Percentiles rank a stretch among this genome's conserved stretches.
Conservation (phyloP, 2,888 invertebrate genomes). For the Rosalia funebris region DNA sequence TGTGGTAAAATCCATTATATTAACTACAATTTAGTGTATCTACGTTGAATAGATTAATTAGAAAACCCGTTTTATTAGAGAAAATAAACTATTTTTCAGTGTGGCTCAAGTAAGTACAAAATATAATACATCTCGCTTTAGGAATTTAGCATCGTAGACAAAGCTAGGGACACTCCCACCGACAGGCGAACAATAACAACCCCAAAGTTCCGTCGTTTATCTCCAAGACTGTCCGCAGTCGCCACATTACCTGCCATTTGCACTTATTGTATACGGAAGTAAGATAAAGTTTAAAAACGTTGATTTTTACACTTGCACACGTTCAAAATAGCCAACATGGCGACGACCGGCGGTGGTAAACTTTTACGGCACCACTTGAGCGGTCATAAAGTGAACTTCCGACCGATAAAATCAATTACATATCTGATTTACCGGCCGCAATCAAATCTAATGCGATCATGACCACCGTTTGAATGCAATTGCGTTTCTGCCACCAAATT, state of each 20-base stretch:
- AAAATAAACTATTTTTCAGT: too few species aligned
- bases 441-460: slow-evolving; percentile 49
- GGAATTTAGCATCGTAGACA: too few species aligned
- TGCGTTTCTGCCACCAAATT: slow-evolving; percentile 10
- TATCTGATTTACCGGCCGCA: slow-evolving; percentile 52
- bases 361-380: slow-evolving; percentile 19
- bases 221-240: not conserved
- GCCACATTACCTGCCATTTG: slow-evolving; percentile 3
- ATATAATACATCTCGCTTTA: too few species aligned
- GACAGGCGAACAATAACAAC: not conserved
- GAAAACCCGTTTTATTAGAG: too few species aligned
- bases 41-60: too few species aligned
- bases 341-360: slow-evolving; percentile 15
- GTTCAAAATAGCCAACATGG: slow-evolving; percentile 12
- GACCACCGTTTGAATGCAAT: slow-evolving; percentile 37
- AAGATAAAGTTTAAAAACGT: slow-evolving; percentile 9
- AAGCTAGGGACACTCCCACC: too few species aligned
- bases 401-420: slow-evolving; percentile 55
- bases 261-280: slow-evolving; percentile 9
- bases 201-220: slow-evolving; percentile 1
- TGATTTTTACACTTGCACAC: slow-evolving; percentile 9
- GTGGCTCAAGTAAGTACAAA: too few species aligned
- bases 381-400: slow-evolving; percentile 51
- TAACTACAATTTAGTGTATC: too few species aligned
- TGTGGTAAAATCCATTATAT: too few species aligned